Conservation (phyloP, 2,113 vertebrate species). For the Xenotilapia leptura region DNA sequence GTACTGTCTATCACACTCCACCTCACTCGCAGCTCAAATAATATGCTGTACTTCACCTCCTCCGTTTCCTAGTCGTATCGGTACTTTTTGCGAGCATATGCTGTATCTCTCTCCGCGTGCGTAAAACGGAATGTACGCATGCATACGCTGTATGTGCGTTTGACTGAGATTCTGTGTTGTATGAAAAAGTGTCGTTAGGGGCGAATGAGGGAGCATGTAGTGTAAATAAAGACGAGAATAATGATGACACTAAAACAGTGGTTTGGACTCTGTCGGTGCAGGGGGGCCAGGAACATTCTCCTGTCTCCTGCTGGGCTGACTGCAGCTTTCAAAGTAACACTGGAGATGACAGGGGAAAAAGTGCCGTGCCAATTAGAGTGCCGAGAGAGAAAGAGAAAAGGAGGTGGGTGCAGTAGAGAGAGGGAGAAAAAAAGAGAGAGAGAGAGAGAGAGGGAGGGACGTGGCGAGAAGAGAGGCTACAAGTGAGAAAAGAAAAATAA, state of each 20-base stretch:
- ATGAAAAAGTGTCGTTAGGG: not conserved
- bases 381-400: conserved; percentile 15
- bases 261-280: conserved; percentile 37
- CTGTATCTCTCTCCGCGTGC: not conserved
- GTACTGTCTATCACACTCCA: not conserved
- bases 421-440: not conserved
- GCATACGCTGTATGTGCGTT: not conserved
- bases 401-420: not conserved
- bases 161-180: not conserved
- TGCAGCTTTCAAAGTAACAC: conserved; percentile 53
- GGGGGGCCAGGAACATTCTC: conserved; percentile 17
- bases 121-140: not conserved
- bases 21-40: not conserved
- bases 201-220: not conserved
- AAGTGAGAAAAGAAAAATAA: conserved; percentile 56
- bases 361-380: conserved; percentile 61
- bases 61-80: not conserved
- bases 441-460: conserved; percentile 19
- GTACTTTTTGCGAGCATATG: not conserved
- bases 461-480: not conserved
- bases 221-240: conserved; percentile 48
- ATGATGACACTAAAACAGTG: conserved; percentile 40
- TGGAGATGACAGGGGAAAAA: conserved; percentile 48
- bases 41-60: not conserved
- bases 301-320: conserved; percentile 49